phyloP scores from a whole-genome alignment of 1,140 invertebrate genomes.

The Brachionus angularis region DNA sequence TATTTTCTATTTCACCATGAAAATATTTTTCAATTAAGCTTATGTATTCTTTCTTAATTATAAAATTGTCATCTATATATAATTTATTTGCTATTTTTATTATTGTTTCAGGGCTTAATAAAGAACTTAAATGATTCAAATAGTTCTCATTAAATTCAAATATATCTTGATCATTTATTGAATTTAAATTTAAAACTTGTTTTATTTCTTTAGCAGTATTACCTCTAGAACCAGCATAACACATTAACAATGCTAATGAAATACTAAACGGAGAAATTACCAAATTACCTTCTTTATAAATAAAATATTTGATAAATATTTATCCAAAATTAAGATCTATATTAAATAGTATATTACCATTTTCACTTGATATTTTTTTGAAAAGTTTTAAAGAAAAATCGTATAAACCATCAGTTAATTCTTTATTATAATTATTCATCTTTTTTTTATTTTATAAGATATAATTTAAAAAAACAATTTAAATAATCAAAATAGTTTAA shows the following conservation, averaged over 20 bases:
- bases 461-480: too few species aligned
- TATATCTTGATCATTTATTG: background rate
- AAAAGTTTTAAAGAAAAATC: too few species aligned
- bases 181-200: slow-evolving; percentile 1
- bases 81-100: slow-evolving; percentile 52
- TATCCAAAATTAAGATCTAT: too few species aligned
- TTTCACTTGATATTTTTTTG: too few species aligned
- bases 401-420: too few species aligned
- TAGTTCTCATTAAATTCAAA: slow-evolving; percentile 64
- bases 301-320: too few species aligned
- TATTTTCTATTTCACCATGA: background rate
- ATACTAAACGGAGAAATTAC: slow-evolving; percentile 62
- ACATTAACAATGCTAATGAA: slow-evolving; percentile 64
- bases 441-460: too few species aligned
- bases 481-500: too few species aligned
- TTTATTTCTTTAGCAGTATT: slow-evolving; percentile 66
- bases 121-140: slow-evolving; percentile 64
- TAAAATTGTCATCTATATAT: background rate
- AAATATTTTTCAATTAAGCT: background rate
- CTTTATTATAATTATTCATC: too few species aligned
- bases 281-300: background rate
- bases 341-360: too few species aligned
- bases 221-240: slow-evolving; percentile 66
- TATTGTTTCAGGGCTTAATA: slow-evolving; percentile 62
- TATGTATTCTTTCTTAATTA: background rate